Evolutionary conservation across 92 coral and sea anemone genomes (phyloP), one percentile per base, ranked within the genome.

Genomic region (Palythoa heliodiscus): DNA sequence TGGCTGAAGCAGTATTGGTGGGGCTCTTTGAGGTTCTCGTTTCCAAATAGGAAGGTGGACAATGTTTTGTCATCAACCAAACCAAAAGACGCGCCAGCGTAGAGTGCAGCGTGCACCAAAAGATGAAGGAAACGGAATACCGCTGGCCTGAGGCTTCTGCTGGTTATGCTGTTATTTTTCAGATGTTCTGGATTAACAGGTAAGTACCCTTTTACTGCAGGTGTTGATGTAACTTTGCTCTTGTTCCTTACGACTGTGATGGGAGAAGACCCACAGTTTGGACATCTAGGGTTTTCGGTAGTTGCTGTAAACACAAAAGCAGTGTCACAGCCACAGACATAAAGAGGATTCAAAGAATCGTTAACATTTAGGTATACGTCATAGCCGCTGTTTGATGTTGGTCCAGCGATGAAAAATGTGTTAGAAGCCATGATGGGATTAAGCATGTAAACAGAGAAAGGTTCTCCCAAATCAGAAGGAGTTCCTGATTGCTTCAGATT

Each of bases 61-160:
- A 92, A 86, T 24, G 61, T 79, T 43, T 82, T 87, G 47, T 90
- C 82, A 40, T 87, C 86, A 58, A 86, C 83, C 71, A 88, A 19
- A 58, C 86, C 89, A 24, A 91, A 77, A 71, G 98, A 87, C 70
- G 60, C 80, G 52, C 99, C 99, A 7, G 92, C 95, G 25, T 91
- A 91, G 54, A 95, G 89, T 11, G 95, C 92, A 63, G 93, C 85
- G 79, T 91, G 93, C 11, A 94, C 95, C 52, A 95, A 84, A 63
- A 97, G 87, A 88, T 97, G 98, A 17, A 97, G 84, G 24, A 92
- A 76, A 16, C 99, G 97, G 80, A 91, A 93, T 63, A 92, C 99
- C 4, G 76, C 90, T 22, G 98, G 97, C 29, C 85, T 64, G 29
- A 97, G 89, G 11, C 72, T 55, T 83, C 95, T 86, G 14, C 88